Evolutionary conservation across 2,888 invertebrate genomes (phyloP).

Genomic region (Lypha dubia): DNA sequence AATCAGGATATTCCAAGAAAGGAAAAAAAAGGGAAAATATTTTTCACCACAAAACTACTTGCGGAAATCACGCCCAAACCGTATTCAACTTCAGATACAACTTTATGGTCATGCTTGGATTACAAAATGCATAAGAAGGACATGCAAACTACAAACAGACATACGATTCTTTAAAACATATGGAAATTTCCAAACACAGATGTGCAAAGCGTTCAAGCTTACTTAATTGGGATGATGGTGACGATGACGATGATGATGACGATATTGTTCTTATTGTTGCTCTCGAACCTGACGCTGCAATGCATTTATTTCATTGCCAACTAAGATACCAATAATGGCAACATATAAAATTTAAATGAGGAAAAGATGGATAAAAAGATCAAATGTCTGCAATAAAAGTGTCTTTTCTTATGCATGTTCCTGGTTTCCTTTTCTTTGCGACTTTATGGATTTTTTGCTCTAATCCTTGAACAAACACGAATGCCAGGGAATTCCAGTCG

Average conservation of each 20-base stretch:
- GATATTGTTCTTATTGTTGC: no score
- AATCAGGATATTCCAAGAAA: slow-evolving; percentile 64
- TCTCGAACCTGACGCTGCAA: slow-evolving; percentile 12
- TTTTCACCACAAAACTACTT: slow-evolving; percentile 48
- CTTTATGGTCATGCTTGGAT: slow-evolving; percentile 38
- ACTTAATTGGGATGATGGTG: slow-evolving; percentile 42
- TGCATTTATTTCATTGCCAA: slow-evolving; percentile 43
- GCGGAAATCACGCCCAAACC: slow-evolving; percentile 69
- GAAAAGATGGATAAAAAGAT: slow-evolving; percentile 48
- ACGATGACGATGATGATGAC: slow-evolving; percentile 8
- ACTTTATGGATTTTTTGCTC: slow-evolving; percentile 38
- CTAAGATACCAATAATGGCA: slow-evolving; percentile 50
- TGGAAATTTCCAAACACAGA: slow-evolving; percentile 70
- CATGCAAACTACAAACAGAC: slow-evolving; percentile 3
- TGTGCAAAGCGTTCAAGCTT: slow-evolving; percentile 71
- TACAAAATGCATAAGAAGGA: slow-evolving; percentile 41
- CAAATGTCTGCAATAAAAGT: slow-evolving; percentile 70
- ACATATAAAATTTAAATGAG: slow-evolving; percentile 23
- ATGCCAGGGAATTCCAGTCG: slow-evolving; percentile 51
- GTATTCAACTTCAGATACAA: slow-evolving; percentile 48
- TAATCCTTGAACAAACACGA: slow-evolving; percentile 69
- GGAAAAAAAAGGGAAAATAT: slow-evolving; percentile 15
- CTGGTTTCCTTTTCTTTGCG: background rate
- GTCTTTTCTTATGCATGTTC: slow-evolving; percentile 51
- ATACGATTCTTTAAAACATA: slow-evolving; percentile 68